phyloP scores from a whole-genome alignment of 1,140 invertebrate genomes.

The Scaptomyza hsui region DNA sequence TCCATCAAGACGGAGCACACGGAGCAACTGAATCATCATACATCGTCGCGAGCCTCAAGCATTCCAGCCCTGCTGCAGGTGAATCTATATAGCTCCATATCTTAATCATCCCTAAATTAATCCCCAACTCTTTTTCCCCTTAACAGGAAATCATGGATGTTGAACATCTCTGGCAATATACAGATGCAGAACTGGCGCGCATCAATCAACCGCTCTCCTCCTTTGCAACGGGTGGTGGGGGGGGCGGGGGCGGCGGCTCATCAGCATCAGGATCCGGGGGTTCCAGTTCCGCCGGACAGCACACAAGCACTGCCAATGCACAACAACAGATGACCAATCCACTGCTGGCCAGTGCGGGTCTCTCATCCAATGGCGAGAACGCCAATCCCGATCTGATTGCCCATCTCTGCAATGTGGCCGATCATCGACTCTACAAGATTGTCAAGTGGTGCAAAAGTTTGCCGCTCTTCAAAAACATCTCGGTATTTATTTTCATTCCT shows the following conservation, averaged over 20 bases:
- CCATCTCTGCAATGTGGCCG: constrained; percentile 96
- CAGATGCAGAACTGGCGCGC: constrained; percentile 88
- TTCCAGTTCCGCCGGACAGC: constrained; percentile 36
- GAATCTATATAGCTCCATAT: too few relatives aligned
- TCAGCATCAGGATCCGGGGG: constrained; percentile 50
- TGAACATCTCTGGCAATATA: constrained; percentile 96
- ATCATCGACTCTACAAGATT: constrained; percentile 97
- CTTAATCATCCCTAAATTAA: too few relatives aligned
- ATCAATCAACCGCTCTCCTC: constrained; percentile 84
- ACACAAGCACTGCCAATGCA: constrained; percentile 60
- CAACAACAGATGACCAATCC: constrained; percentile 86
- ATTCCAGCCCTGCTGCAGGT: constrained; percentile 74
- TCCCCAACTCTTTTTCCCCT: constrained; percentile 56
- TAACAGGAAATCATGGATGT: constrained; percentile 98
- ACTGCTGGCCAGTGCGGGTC: constrained; percentile 86
- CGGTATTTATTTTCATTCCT: constrained; percentile 86
- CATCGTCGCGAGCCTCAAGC: constrained; percentile 46
- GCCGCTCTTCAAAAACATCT: constrained; percentile 97
- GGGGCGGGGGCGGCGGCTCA: too few relatives aligned
- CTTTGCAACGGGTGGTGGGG: constrained; percentile 78
- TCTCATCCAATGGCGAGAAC: constrained; percentile 86
- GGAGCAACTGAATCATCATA: constrained; percentile 37
- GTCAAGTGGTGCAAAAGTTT: constrained; percentile 99
- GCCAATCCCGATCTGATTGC: constrained; percentile 93
- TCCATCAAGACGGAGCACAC: constrained; percentile 67